Evolutionary conservation across 2,888 invertebrate species (phyloP).

Genomic region (Drosophila limbata): DNA sequence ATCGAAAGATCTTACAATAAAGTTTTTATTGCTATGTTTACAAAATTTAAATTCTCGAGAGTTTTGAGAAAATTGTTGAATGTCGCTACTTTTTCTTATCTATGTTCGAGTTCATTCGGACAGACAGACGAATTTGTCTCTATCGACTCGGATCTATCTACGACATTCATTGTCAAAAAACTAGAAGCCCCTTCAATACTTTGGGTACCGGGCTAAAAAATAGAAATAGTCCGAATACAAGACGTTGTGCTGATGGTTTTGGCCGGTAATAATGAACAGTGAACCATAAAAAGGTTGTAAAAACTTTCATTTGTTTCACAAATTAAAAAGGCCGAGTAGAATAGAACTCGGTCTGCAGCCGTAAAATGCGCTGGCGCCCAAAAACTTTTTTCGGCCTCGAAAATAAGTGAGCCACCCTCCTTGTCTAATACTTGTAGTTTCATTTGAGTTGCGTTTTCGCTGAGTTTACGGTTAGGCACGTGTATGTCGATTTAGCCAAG

Average conservation of each 20-base stretch:
- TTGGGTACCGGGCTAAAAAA: slow-evolving; percentile 1
- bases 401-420: slow-evolving; percentile 17
- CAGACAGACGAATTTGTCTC: not conserved
- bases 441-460: slow-evolving; percentile 23
- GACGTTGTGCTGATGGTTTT: slow-evolving; percentile 45
- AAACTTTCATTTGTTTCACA: slow-evolving; percentile 79
- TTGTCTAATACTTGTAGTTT: slow-evolving; percentile 59
- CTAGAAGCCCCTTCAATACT: not conserved
- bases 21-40: too few species aligned
- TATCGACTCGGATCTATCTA: not conserved
- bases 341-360: slow-evolving; percentile 28
- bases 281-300: slow-evolving; percentile 80
- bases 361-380: slow-evolving; percentile 69
- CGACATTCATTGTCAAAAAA: slow-evolving; percentile 2
- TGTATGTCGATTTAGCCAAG: slow-evolving; percentile 65
- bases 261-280: slow-evolving; percentile 71
- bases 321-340: slow-evolving; percentile 67
- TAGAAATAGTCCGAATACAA: slow-evolving; percentile 39
- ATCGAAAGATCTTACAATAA: too few species aligned
- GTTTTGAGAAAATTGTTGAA: too few species aligned
- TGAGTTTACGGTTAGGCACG: slow-evolving; percentile 63
- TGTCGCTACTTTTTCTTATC: too few species aligned
- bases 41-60: too few species aligned
- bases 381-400: slow-evolving; percentile 58
- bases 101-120: not conserved